These are phyloP conservation scores for Pantelozetes paolii DNA, from an alignment of 2,888 invertebrate species.

Conservation along the genomic window DNA sequence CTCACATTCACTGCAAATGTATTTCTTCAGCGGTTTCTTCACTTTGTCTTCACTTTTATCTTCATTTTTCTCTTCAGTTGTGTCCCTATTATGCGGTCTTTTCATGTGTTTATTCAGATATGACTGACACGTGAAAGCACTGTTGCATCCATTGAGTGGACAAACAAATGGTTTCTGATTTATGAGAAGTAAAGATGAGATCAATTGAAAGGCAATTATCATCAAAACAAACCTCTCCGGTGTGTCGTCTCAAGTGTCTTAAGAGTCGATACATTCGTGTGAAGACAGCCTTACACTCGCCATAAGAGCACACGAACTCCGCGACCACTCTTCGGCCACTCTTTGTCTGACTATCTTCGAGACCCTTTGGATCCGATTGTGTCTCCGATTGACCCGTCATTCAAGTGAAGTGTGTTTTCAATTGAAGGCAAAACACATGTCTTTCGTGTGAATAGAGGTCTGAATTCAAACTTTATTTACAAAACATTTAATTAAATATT, in stretches of 20 bases:
- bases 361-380: not conserved
- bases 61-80: not conserved
- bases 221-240: slow-evolving; percentile 35
- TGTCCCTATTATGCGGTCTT: slow-evolving; percentile 9
- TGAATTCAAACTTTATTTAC: not conserved
- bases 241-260: slow-evolving; percentile 32
- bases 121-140: slow-evolving; percentile 29
- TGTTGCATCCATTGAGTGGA: not conserved
- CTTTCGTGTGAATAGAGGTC: not conserved
- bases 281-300: slow-evolving; percentile 24
- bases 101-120: slow-evolving; percentile 38
- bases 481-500: no score
- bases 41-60: not conserved
- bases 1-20: slow-evolving; percentile 31
- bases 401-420: not conserved
- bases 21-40: slow-evolving; percentile 11
- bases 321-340: not conserved
- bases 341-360: not conserved
- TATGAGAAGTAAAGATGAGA: not conserved
- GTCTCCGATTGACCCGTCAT: slow-evolving; percentile 13
- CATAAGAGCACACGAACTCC: slow-evolving; percentile 25
- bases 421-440: not conserved
- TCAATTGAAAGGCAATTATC: not conserved
- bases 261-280: not conserved
- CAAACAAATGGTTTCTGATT: slow-evolving; percentile 36